Evolutionary conservation across 2,113 vertebrate species (phyloP).

Genomic region (Chaenocephalus aceratus): DNA sequence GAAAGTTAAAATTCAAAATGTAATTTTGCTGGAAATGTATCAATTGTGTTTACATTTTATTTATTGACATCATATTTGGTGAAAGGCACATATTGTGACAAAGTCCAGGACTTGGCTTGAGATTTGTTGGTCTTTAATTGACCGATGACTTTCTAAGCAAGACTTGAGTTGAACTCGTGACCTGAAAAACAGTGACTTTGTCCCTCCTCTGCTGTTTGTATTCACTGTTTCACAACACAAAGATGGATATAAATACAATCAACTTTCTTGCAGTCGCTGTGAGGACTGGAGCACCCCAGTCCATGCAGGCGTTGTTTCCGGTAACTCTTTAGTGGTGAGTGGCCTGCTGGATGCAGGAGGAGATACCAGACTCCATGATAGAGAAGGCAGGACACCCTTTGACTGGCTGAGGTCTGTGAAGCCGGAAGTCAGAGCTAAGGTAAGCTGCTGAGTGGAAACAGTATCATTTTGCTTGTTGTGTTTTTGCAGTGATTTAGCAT

Average conservation of each 20-base stretch:
- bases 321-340: conserved; percentile 86
- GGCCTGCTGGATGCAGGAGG: conserved; percentile 88
- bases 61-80: not conserved
- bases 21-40: not conserved
- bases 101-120: not conserved
- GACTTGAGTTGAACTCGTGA: not conserved
- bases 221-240: not conserved
- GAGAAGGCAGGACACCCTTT: conserved; percentile 80
- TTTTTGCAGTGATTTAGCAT: not conserved
- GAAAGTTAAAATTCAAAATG: too few species aligned
- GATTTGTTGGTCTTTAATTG: not conserved
- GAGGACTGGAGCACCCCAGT: conserved; percentile 88
- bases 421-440: conserved; percentile 77
- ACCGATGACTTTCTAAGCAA: not conserved
- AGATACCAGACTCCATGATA: conserved; percentile 87
- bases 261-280: conserved; percentile 83
- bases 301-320: conserved; percentile 90
- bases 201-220: not conserved
- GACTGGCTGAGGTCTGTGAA: conserved; percentile 86
- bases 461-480: not conserved
- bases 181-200: not conserved
- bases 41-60: not conserved
- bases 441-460: conserved; percentile 49
- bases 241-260: not conserved
- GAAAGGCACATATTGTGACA: not conserved